Evolutionary conservation across 2,113 vertebrate species (phyloP).

Genomic region (Perca schrenkii): DNA sequence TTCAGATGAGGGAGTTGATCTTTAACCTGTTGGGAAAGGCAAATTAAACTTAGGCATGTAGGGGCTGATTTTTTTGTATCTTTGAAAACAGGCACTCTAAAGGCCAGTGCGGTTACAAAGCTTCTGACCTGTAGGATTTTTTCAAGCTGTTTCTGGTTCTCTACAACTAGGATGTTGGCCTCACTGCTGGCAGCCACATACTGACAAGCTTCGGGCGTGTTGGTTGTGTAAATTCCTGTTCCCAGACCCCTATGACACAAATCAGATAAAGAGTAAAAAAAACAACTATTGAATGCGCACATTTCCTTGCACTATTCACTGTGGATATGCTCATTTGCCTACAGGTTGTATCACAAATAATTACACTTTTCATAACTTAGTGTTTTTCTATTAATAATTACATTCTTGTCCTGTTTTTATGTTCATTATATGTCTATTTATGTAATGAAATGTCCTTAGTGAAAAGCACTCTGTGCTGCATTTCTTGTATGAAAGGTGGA

Average conservation of each 20-base stretch:
- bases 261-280: background rate
- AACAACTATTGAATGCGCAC: background rate
- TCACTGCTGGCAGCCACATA: conserved; percentile 82
- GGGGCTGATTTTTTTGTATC: background rate
- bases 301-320: background rate
- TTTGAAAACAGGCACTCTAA: background rate
- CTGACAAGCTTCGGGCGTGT: conserved; percentile 83
- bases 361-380: background rate
- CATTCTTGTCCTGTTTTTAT: no score
- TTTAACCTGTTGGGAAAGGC: conserved; percentile 75
- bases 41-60: background rate
- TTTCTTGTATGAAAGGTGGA: no score
- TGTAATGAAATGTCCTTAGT: no score
- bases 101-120: background rate
- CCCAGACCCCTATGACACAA: conserved; percentile 80
- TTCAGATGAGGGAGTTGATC: conserved; percentile 85
- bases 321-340: background rate
- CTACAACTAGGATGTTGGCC: conserved; percentile 85
- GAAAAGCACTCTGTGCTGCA: no score
- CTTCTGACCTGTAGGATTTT: conserved; percentile 85
- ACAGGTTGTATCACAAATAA: background rate
- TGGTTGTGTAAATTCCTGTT: conserved; percentile 86
- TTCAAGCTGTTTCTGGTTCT: conserved; percentile 84
- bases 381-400: no score
- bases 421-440: no score